Conservation (phyloP, 1,140 invertebrate genomes). For the Teleogryllus occipitalis region DNA sequence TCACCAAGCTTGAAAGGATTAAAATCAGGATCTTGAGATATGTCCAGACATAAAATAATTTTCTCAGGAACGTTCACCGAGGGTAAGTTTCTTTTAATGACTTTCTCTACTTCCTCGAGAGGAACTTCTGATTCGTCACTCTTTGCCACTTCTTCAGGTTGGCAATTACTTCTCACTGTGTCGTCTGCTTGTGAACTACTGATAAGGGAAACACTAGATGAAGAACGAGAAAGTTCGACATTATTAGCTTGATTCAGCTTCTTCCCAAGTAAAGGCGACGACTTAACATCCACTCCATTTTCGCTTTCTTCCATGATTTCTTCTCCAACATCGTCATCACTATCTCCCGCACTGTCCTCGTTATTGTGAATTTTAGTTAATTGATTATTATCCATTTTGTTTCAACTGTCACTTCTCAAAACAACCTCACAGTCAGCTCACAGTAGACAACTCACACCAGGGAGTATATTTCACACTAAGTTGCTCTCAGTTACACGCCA, state of each 20-base stretch:
- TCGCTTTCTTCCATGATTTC: constrained; percentile 3
- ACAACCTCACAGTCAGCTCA: too few relatives aligned
- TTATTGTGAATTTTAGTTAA: not conserved
- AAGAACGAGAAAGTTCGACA: constrained; percentile 6
- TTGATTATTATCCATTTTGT: not conserved
- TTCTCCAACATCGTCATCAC: not conserved
- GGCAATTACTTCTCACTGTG: not conserved
- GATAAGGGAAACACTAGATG: not conserved
- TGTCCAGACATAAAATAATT: constrained; percentile 57
- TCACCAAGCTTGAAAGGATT: constrained; percentile 47
- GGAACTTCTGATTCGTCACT: constrained; percentile 9
- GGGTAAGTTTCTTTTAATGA: constrained; percentile 30
- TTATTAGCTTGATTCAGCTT: not conserved
- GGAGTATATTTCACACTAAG: too few relatives aligned
- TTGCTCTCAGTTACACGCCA: too few relatives aligned
- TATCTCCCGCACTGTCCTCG: not conserved
- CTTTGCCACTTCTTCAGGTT: not conserved
- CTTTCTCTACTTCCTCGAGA: constrained; percentile 7
- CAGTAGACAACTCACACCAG: too few relatives aligned
- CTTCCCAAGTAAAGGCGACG: too few relatives aligned
- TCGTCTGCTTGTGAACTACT: constrained; percentile 10
- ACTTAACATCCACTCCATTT: not conserved
- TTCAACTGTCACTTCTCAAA: not conserved
- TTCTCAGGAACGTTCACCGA: constrained; percentile 51
- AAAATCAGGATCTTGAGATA: constrained; percentile 50